Evolutionary conservation across 1,140 invertebrate genomes (phyloP).

Genomic region (Zelostemma sp.): DNA sequence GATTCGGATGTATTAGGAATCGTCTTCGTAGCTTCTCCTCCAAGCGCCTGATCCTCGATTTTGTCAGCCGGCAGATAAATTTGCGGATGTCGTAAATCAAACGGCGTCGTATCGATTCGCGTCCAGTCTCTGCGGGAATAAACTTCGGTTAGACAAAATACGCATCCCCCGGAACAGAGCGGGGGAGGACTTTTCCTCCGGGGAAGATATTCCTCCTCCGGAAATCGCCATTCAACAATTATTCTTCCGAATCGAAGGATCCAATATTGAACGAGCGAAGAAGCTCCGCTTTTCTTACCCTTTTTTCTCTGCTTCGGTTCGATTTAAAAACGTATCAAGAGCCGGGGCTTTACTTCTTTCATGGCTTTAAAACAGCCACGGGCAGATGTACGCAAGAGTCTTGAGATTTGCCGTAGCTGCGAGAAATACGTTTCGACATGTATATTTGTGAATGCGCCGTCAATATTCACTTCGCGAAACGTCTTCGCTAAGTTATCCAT

Average conservation of each 20-base stretch:
- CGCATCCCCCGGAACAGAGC: too few species aligned
- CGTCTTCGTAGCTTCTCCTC: too few species aligned
- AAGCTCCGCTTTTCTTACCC: constrained; percentile 3
- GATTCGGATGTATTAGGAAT: too few species aligned
- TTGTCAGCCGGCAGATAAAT: too few species aligned
- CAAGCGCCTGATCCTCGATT: too few species aligned
- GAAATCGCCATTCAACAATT: background rate
- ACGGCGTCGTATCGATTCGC: too few species aligned
- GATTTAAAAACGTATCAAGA: constrained; percentile 21
- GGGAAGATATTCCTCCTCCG: background rate
- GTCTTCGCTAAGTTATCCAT: constrained; percentile 35
- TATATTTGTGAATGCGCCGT: constrained; percentile 19
- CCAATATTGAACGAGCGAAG: background rate
- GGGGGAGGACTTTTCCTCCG: too few species aligned
- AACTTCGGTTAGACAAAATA: too few species aligned
- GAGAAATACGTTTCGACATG: constrained; percentile 7
- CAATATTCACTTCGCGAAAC: constrained; percentile 36
- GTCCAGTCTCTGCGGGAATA: too few species aligned
- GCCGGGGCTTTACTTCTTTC: constrained; percentile 28
- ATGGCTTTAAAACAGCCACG: constrained; percentile 24
- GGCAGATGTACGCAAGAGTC: constrained; percentile 14
- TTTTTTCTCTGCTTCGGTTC: constrained; percentile 21
- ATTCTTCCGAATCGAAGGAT: background rate
- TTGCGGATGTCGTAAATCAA: too few species aligned
- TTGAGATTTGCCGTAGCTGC: constrained; percentile 33